A percentile compares a stretch with the other conserved stretches of the same genome.
phyloP scores from a whole-genome alignment of 1,140 invertebrate genomes.

The Chlorops oryzae region DNA sequence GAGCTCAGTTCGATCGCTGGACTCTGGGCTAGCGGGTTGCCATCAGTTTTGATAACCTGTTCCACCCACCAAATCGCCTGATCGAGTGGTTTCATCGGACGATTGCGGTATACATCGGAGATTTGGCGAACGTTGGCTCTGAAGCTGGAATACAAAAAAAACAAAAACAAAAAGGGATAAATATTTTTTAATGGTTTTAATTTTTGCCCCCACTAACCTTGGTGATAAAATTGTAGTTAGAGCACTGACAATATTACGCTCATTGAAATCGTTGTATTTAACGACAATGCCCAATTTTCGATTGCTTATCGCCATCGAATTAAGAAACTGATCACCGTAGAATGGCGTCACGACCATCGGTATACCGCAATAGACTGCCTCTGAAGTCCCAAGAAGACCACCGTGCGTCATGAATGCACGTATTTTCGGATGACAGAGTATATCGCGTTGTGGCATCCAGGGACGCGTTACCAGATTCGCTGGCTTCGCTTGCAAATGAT shows the following conservation, averaged over 20 bases:
- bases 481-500: conserved; percentile 48
- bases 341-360: conserved; percentile 70
- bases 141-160: conserved; percentile 28
- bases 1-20: conserved; percentile 53
- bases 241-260: conserved; percentile 6
- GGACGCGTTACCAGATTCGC: conserved; percentile 56
- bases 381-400: conserved; percentile 65
- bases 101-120: conserved; percentile 58
- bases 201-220: conserved; percentile 45
- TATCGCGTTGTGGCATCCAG: conserved; percentile 65
- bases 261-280: conserved; percentile 40
- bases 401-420: conserved; percentile 67
- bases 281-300: conserved; percentile 56
- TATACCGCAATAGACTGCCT: conserved; percentile 67
- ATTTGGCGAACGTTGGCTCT: conserved; percentile 49
- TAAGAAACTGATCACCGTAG: conserved; percentile 61
- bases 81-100: conserved; percentile 55
- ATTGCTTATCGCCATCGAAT: conserved; percentile 53
- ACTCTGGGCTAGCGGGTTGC: conserved; percentile 45
- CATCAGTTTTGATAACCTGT: conserved; percentile 53
- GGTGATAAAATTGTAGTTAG: conserved; percentile 20
- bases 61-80: conserved; percentile 65
- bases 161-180: conserved; percentile 4
- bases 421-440: conserved; percentile 62
- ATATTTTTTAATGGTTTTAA: background rate